Conservation (phyloP, 2,888 invertebrate genomes). For the Neelides folsomi region DNA sequence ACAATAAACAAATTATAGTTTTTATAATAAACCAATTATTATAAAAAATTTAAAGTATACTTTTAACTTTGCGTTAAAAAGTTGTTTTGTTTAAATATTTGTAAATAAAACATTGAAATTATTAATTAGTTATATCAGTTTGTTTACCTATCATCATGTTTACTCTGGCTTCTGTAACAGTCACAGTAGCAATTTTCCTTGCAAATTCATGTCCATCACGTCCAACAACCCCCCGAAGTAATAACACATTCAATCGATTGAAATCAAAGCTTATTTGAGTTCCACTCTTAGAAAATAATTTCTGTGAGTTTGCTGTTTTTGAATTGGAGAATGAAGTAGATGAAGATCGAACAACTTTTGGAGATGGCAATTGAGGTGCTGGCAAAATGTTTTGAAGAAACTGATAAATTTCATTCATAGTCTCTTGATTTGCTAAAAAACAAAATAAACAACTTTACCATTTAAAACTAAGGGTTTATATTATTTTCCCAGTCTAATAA, state of each 20-base stretch:
- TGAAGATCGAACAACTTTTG: background rate
- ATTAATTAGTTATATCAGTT: background rate
- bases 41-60: no score
- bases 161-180: conserved; percentile 62
- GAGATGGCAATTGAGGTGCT: background rate
- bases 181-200: conserved; percentile 84
- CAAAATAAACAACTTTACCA: background rate
- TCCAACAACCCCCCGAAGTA: conserved; percentile 62
- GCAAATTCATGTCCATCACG: conserved; percentile 58
- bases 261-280: conserved; percentile 85
- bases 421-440: conserved; percentile 76
- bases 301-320: conserved; percentile 2
- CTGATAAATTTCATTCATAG: conserved; percentile 70
- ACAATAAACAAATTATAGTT: background rate
- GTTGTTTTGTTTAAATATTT: background rate
- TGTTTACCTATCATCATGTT: conserved; percentile 44
- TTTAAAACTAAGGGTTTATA: no score
- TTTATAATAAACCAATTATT: background rate
- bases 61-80: no score
- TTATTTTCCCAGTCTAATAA: no score
- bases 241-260: conserved; percentile 72
- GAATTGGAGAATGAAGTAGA: background rate
- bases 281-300: conserved; percentile 34
- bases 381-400: conserved; percentile 24
- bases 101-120: background rate